These are phyloP conservation scores for Heliconius sara DNA, from an alignment of 2,888 invertebrate species.

Conservation along the genomic window DNA sequence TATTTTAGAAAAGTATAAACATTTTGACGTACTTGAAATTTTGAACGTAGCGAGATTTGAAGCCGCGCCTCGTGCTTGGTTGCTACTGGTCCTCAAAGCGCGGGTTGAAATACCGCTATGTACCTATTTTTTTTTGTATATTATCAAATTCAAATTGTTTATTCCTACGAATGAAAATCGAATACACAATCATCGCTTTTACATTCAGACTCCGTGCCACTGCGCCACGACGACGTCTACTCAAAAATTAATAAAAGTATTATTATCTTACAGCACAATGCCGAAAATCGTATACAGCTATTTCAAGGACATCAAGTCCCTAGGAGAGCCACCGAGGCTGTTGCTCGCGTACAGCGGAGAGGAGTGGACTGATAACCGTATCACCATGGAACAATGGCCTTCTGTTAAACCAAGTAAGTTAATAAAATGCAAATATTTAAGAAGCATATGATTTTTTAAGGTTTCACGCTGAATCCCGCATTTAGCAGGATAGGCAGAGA, in stretches of 20 bases:
- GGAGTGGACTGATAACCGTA: slow-evolving; percentile 85
- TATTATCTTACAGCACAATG: slow-evolving; percentile 56
- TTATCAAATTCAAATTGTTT: too few species aligned
- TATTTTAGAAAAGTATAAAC: too few species aligned
- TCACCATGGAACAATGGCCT: slow-evolving; percentile 79
- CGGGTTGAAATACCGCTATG: too few species aligned
- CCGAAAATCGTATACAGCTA: slow-evolving; percentile 83
- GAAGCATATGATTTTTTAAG: background rate
- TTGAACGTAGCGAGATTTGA: too few species aligned
- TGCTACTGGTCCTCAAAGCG: too few species aligned
- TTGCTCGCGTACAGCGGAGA: slow-evolving; percentile 85
- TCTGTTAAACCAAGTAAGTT: slow-evolving; percentile 60
- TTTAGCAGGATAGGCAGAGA: background rate
- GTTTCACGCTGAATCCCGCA: too few species aligned
- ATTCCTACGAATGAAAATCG: background rate
- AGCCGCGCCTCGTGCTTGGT: too few species aligned
- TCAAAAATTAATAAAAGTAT: background rate
- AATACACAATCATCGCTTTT: background rate
- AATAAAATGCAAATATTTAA: background rate
- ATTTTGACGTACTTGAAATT: too few species aligned
- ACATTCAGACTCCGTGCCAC: background rate
- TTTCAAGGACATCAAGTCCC: slow-evolving; percentile 81
- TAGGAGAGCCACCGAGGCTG: slow-evolving; percentile 85
- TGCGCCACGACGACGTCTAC: background rate
- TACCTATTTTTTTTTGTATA: too few species aligned